These are phyloP conservation scores for Centrocercus urophasianus DNA, from an alignment of 2,113 vertebrate genomes.

Conservation along the genomic window DNA sequence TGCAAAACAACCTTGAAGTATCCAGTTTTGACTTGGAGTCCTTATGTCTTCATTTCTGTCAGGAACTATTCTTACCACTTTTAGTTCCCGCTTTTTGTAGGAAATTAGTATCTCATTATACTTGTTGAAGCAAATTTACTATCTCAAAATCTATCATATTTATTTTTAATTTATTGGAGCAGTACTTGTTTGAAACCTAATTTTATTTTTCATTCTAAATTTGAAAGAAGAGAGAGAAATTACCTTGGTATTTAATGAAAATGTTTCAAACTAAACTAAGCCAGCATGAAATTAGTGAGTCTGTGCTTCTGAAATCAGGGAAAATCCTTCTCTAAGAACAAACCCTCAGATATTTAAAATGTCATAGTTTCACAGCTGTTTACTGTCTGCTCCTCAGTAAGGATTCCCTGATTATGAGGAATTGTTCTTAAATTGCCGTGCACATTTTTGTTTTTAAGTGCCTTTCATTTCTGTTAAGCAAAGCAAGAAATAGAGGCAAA, in stretches of 20 bases:
- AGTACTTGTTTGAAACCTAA: not conserved
- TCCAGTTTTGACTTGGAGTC: not conserved
- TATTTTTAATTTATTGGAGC: not conserved
- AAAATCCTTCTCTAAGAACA: not conserved
- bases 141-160: not conserved
- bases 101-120: not conserved
- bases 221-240: slow-evolving; percentile 13
- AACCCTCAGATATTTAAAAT: not conserved
- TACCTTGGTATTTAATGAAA: not conserved
- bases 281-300: not conserved
- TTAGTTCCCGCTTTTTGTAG: not conserved
- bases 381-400: not conserved
- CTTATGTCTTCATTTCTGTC: not conserved
- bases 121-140: not conserved
- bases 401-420: not conserved
- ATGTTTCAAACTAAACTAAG: slow-evolving; percentile 4
- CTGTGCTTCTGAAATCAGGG: not conserved
- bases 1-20: not conserved
- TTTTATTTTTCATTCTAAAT: slow-evolving; percentile 8
- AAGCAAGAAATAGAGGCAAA: not conserved
- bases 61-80: not conserved
- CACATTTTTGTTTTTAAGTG: not conserved
- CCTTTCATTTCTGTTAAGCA: not conserved
- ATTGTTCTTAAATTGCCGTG: not conserved
- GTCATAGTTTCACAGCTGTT: not conserved